Evolutionary conservation across 2,113 vertebrate genomes (phyloP), one percentile per base, ranked within the genome.

Genomic region (Melanerpes formicivorus): DNA sequence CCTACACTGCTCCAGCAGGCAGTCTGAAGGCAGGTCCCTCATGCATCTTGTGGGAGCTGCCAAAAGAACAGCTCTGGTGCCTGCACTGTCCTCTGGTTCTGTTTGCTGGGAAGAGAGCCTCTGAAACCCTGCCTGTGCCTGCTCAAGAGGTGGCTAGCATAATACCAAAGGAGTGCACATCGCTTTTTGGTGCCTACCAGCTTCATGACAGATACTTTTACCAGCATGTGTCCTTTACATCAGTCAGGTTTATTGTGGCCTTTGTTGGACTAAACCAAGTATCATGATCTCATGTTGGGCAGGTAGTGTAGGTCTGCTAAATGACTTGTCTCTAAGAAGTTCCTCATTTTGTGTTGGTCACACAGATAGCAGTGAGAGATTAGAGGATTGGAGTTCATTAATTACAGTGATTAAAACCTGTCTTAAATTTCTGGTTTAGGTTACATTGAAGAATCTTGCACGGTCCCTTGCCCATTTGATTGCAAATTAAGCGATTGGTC

Each of bases 401-500:
- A 30, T 4, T 14, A 52, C 0, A 0, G 44, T 84, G 67, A 93
- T 87, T 96, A 79, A 94, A 94, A 69, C 70, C 34, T 91, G 8
- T 92, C 84, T 93, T 76, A 21, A 4, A 29, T 97, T 90, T 95
- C 88, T 92, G 86, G 93, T 98, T 65, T 97, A 99, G 99, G 99
- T 96, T 99, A 98, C 95, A 84, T 98, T 92, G 98, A 99, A 96
- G 99, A 99, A 94, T 84, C 96, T 19, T 99, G 99, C 96, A 95
- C 96, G 19, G 82, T 99, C 32, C 98, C 99, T 26, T 99, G 99
- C 77, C 99, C 99, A 7, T 98, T 99, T 74, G 99, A 99, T 96
- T 99, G 99, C 96, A 99, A 98, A 92, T 97, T 99, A 95, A 99
- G 99, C 6, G 98, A 98, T 14, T 99, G 99, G 99, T 99, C 99